Evolutionary conservation across 2,113 vertebrate genomes (phyloP).

Genomic region (Passer domesticus): DNA sequence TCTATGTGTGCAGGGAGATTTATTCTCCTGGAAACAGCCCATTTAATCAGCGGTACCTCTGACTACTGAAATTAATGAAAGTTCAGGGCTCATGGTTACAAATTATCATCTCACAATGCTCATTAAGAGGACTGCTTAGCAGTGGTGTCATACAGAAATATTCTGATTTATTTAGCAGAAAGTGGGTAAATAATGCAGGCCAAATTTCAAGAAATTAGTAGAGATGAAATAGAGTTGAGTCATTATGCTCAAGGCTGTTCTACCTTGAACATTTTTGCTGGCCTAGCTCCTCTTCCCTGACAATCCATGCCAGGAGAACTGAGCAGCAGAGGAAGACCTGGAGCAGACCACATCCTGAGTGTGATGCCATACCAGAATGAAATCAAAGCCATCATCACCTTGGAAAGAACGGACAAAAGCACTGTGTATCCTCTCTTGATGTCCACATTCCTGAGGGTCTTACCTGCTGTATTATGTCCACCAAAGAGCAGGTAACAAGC

Average conservation of each 20-base stretch:
- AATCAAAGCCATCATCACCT: neutral
- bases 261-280: neutral
- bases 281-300: neutral
- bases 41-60: neutral
- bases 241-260: neutral
- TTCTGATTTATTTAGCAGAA: neutral
- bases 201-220: neutral
- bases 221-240: neutral
- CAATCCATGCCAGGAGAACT: neutral
- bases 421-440: neutral
- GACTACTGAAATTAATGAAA: neutral
- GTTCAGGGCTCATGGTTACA: neutral
- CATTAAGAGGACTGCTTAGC: neutral
- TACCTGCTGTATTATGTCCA: accelerated
- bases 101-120: neutral
- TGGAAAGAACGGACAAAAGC: neutral
- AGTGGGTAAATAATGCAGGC: neutral
- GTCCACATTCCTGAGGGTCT: neutral
- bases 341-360: neutral
- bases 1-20: neutral
- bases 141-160: neutral
- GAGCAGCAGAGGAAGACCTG: neutral
- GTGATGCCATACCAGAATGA: neutral
- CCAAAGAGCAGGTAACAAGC: neutral
- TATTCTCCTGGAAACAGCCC: neutral